Evolutionary conservation across 2,888 invertebrate species (phyloP), one percentile per base, ranked within the genome.

Genomic region (Eupithecia subumbrata): DNA sequence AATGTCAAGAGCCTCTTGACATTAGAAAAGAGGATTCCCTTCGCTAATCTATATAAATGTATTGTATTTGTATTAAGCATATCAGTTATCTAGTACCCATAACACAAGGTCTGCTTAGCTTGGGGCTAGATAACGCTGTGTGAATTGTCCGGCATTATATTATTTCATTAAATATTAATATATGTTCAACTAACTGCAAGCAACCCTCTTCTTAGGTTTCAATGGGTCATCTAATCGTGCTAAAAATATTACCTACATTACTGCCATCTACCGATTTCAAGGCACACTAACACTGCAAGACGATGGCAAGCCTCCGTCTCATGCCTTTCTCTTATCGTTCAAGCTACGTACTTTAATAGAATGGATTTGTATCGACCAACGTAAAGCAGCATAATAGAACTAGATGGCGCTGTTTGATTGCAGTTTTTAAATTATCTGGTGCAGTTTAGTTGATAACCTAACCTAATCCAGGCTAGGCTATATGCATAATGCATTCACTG

Each of bases 381-480:
- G 56, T 70, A 8, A 71, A 71, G n/a, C 37, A 22, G 72, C 69
- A 7, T 22, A 18, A 64, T 30, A 8, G 16, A 72, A 25, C 43
- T 75, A 77, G 77, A 77, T 77, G 77, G 77, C 77, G 71, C 56
- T 75, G 71, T 64, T 60, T 25, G n/a, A 60, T 1, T 56, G 22
- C n/a, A 48, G 22, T 22, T 22, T 22, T 56, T 22, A 11, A 2
- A 48, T 0, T 48, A 9, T 11, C 1, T 48, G 8, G 7, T 48
- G 48, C 48, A 45, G 2, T 48, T 48, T 2, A 8, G 8, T 18
- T 48, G 48, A 48, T 7, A 34, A 2, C 2, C 16, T 16, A 16
- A 9, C 7, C 1, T 45, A 0, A 3, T 0, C 8, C 8, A 18
- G 48, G 7, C n/a, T n/a, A 48, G 48, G n/a, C 8, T 16, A 45